Conservation (phyloP, 2,888 invertebrate species). For the Dynastes grantii region DNA sequence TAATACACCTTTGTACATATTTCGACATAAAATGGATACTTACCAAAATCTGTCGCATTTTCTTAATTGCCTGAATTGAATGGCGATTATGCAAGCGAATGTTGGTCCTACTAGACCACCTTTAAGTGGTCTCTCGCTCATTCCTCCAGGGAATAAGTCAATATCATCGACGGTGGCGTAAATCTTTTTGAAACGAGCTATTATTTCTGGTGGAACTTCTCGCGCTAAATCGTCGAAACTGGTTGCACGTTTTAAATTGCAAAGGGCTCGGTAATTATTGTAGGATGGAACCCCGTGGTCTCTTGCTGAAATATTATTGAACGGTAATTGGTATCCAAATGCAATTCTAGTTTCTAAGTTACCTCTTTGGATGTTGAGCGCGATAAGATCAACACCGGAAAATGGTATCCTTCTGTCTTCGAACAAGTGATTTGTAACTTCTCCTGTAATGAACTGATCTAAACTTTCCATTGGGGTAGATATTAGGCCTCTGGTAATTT, state of each 20-base stretch:
- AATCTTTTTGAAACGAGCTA: slow-evolving; percentile 83
- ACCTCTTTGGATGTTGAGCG: slow-evolving; percentile 89
- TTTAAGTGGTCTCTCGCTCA: slow-evolving; percentile 90
- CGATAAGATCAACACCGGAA: slow-evolving; percentile 94
- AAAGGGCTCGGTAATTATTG: slow-evolving; percentile 91
- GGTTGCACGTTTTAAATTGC: slow-evolving; percentile 88
- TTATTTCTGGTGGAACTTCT: slow-evolving; percentile 90
- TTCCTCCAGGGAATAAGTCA: slow-evolving; percentile 95
- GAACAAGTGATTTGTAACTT: slow-evolving; percentile 95
- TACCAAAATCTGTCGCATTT: slow-evolving; percentile 97
- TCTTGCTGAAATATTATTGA: slow-evolving; percentile 72
- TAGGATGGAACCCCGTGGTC: slow-evolving; percentile 93
- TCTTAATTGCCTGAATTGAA: slow-evolving; percentile 91
- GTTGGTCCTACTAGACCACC: slow-evolving; percentile 96
- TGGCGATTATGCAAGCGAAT: slow-evolving; percentile 94
- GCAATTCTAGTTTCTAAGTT: slow-evolving; percentile 36
- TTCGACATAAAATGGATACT: slow-evolving; percentile 59
- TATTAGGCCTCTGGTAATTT: slow-evolving; percentile 87
- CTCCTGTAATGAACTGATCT: slow-evolving; percentile 94
- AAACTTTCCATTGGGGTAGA: slow-evolving; percentile 94
- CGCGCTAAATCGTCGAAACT: slow-evolving; percentile 90
- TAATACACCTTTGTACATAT: not conserved
- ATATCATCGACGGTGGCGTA: slow-evolving; percentile 95
- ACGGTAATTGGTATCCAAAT: not conserved
- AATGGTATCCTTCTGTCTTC: slow-evolving; percentile 92